Evolutionary conservation across 2,797 vertebrate species (phyloP).

Genomic region (Petrocephalus schoutedeni): DNA sequence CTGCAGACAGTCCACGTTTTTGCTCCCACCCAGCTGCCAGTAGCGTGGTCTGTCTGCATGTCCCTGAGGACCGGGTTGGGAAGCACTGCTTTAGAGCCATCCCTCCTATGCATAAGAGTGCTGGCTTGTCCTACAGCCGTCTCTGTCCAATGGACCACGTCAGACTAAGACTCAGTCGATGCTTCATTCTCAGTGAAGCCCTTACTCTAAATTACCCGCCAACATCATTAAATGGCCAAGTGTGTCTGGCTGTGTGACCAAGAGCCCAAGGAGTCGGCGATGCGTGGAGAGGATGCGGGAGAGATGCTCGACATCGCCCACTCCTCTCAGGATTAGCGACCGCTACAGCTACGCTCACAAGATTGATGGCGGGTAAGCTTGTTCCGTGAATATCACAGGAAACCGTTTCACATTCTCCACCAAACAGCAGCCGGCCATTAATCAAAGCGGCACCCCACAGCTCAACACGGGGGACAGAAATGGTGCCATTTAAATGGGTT

Average conservation of each 20-base stretch:
- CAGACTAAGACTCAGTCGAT: not conserved
- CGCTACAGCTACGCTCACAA: not conserved
- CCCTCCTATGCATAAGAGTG: not conserved
- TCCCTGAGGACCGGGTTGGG: no score
- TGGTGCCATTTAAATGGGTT: not conserved
- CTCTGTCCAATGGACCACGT: not conserved
- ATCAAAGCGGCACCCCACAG: not conserved
- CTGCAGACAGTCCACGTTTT: no score
- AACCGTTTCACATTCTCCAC: not conserved
- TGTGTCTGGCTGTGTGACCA: not conserved
- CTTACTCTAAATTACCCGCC: not conserved
- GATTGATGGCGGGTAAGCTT: not conserved
- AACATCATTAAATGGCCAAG: not conserved
- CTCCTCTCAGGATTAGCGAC: not conserved
- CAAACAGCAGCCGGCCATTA: not conserved
- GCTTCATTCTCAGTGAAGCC: not conserved
- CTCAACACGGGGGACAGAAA: not conserved
- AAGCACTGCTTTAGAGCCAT: not conserved
- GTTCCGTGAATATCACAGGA: not conserved
- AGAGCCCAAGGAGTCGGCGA: not conserved
- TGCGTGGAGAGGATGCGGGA: not conserved
- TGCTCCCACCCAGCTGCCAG: no score
- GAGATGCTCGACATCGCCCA: not conserved
- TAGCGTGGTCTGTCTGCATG: no score
- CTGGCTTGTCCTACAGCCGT: not conserved